Evolutionary conservation across 2,113 vertebrate genomes (phyloP).

Genomic region (Dasyurus viverrinus): DNA sequence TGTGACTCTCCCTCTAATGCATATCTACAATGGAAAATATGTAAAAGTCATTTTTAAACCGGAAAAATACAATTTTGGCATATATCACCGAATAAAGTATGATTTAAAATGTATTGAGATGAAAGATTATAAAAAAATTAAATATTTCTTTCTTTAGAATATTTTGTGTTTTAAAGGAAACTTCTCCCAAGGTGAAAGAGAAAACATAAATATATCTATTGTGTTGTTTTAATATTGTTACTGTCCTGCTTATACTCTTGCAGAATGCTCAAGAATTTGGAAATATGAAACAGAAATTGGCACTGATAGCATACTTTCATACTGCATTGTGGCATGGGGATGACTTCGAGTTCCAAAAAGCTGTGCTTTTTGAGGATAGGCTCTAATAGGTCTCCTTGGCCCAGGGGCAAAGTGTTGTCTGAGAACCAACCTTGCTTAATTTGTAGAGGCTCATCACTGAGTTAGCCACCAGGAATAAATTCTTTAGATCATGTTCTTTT

Average conservation of each 20-base stretch:
- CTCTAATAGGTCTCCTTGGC: background rate
- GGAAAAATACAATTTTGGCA: background rate
- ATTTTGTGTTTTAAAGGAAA: conserved; percentile 2
- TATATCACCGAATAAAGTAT: background rate
- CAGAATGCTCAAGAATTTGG: background rate
- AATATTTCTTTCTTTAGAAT: background rate
- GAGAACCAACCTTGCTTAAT: background rate
- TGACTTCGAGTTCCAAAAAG: background rate
- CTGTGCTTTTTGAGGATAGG: background rate
- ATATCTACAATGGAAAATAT: background rate
- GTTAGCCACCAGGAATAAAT: background rate
- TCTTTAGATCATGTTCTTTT: background rate
- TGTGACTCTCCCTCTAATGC: background rate
- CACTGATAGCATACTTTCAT: background rate
- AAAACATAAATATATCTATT: background rate
- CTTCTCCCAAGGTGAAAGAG: background rate
- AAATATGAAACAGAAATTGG: background rate
- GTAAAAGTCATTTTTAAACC: background rate
- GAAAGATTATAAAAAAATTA: background rate
- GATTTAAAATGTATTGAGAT: background rate
- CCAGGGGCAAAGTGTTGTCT: background rate
- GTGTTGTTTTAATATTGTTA: background rate
- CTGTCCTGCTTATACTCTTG: background rate
- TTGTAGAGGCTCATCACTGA: background rate
- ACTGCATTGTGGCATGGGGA: background rate